These are phyloP conservation scores for Crypturellus tataupa DNA, from an alignment of 2,797 vertebrate species.

Conservation along the genomic window DNA sequence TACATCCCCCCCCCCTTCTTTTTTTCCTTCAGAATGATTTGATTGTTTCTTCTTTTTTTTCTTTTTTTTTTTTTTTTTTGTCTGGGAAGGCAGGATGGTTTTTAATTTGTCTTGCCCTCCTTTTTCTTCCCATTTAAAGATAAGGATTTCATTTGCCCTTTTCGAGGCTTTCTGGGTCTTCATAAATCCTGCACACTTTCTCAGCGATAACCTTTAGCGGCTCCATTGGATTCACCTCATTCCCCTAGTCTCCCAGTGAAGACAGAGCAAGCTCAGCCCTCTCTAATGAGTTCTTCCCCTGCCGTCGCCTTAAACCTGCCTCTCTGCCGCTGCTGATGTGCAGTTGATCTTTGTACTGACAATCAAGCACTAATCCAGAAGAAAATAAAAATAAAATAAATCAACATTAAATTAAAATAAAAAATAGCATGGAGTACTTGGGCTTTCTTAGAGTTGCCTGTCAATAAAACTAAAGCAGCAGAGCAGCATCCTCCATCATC, in stretches of 20 bases:
- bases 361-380: background rate
- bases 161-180: background rate
- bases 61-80: background rate
- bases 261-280: background rate
- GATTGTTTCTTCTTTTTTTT: background rate
- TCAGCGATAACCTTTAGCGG: background rate
- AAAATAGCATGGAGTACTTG: background rate
- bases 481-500: background rate
- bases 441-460: background rate
- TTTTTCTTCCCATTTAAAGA: background rate
- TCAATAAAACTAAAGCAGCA: background rate
- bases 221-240: background rate
- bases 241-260: background rate
- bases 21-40: background rate
- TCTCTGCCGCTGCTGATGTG: background rate
- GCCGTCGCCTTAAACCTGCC: background rate
- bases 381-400: background rate
- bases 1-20: background rate
- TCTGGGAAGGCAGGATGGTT: background rate
- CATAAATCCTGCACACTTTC: background rate
- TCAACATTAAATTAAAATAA: too few relatives aligned
- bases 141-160: background rate
- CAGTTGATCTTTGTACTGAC: background rate
- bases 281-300: background rate
- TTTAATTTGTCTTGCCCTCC: background rate